Conservation (phyloP, 2,113 vertebrate genomes). For the Oriolus oriolus region DNA sequence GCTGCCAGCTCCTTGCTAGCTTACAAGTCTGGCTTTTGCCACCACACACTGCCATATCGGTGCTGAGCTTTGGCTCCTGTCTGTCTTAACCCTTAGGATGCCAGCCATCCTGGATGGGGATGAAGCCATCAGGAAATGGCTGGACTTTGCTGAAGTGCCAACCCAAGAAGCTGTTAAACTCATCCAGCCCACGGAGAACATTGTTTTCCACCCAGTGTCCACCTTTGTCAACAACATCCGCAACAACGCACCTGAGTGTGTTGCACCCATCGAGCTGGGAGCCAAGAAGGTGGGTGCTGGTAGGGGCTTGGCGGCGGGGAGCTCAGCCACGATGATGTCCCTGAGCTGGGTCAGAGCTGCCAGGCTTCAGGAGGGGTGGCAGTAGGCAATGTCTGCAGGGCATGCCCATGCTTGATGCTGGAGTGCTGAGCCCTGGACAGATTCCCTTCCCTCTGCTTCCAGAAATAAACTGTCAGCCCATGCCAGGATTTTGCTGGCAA, state of each 20-base stretch:
- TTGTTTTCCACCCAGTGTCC: constrained; percentile 88
- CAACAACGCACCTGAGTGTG: constrained; percentile 85
- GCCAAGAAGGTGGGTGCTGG: constrained; percentile 74
- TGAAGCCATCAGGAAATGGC: constrained; percentile 86
- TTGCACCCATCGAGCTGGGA: constrained; percentile 74
- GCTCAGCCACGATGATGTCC: fast-evolving
- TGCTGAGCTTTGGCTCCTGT: background rate
- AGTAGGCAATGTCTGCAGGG: background rate
- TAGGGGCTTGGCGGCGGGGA: background rate
- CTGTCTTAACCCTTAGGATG: constrained; percentile 79
- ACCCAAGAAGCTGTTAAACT: constrained; percentile 85
- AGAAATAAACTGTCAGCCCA: background rate
- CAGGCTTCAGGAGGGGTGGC: background rate
- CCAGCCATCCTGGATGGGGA: constrained; percentile 92
- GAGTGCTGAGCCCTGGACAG: background rate
- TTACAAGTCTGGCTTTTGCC: background rate
- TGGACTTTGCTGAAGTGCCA: constrained; percentile 88
- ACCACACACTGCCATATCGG: fast-evolving
- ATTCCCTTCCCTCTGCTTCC: background rate
- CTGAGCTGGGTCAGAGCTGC: background rate
- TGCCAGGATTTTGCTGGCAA: background rate
- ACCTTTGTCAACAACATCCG: constrained; percentile 84
- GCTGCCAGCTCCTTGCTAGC: background rate
- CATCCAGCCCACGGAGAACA: constrained; percentile 80
- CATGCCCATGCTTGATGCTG: background rate